Conservation (phyloP, 2,113 vertebrate species). For the Proterorhinus semilunaris region DNA sequence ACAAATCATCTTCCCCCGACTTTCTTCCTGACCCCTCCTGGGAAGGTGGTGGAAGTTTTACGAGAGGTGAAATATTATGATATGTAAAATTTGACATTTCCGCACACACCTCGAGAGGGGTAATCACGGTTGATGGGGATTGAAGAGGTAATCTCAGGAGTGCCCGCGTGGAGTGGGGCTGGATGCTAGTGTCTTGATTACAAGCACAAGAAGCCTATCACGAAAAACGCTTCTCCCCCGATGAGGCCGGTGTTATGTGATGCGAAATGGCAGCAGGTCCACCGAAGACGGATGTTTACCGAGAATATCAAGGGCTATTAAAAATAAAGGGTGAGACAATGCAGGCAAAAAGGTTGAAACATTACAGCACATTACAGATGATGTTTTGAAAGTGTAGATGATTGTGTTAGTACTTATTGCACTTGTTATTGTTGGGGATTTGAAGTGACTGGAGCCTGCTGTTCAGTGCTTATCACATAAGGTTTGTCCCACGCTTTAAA, state of each 20-base stretch:
- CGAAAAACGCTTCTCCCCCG: constrained; percentile 20
- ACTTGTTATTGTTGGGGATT: no score
- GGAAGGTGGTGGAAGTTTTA: constrained; percentile 48
- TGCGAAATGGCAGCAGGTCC: constrained; percentile 23
- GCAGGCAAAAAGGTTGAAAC: not conserved
- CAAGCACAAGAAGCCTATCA: constrained; percentile 43
- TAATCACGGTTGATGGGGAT: constrained; percentile 72
- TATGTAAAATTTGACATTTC: constrained; percentile 81
- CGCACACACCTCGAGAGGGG: constrained; percentile 56
- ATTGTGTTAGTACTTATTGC: no score
- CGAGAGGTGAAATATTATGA: constrained; percentile 69
- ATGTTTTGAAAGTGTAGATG: not conserved
- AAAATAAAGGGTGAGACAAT: constrained; percentile 30
- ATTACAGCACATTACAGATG: not conserved
- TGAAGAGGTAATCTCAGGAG: constrained; percentile 58
- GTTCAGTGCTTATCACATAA: no score
- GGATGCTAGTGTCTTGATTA: constrained; percentile 58
- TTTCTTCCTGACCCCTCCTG: constrained; percentile 50
- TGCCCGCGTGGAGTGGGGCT: constrained; percentile 42
- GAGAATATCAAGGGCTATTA: constrained; percentile 53
- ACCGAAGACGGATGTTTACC: constrained; percentile 46
- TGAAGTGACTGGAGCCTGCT: no score
- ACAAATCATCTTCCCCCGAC: constrained; percentile 49
- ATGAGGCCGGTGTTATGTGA: constrained; percentile 39
- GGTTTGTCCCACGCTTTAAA: no score